These are phyloP conservation scores for Aromia moschata DNA, from an alignment of 2,888 invertebrate species.

Conservation along the genomic window DNA sequence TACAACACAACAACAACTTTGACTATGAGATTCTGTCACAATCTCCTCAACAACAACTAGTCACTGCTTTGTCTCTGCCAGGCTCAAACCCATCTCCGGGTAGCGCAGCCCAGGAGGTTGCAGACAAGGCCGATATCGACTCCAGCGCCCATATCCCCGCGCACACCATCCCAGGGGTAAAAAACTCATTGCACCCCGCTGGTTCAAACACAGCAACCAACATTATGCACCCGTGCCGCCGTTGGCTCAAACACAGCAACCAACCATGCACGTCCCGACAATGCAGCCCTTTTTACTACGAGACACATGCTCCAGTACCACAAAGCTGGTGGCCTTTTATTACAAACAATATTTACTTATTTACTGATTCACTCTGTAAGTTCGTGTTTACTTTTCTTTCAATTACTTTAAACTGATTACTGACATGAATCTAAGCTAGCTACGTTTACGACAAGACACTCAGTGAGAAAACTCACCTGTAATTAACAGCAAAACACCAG, in stretches of 20 bases:
- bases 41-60: neutral
- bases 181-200: neutral
- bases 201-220: neutral
- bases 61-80: neutral
- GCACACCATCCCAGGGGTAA: neutral
- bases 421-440: neutral
- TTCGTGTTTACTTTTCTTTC: neutral
- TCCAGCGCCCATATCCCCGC: neutral
- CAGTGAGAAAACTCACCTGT: neutral
- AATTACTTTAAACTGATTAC: neutral
- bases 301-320: neutral
- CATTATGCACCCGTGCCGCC: neutral
- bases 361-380: neutral
- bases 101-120: neutral
- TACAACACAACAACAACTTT: neutral
- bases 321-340: neutral
- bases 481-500: neutral
- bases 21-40: neutral
- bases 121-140: neutral
- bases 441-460: neutral
- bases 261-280: neutral
- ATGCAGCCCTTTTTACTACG: neutral
- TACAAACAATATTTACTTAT: neutral
- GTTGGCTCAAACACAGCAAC: neutral
- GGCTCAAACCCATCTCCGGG: neutral